Base-by-base conservation (phyloP, 2,113 vertebrate genomes). In the Asarcornis scutulata region DNA sequence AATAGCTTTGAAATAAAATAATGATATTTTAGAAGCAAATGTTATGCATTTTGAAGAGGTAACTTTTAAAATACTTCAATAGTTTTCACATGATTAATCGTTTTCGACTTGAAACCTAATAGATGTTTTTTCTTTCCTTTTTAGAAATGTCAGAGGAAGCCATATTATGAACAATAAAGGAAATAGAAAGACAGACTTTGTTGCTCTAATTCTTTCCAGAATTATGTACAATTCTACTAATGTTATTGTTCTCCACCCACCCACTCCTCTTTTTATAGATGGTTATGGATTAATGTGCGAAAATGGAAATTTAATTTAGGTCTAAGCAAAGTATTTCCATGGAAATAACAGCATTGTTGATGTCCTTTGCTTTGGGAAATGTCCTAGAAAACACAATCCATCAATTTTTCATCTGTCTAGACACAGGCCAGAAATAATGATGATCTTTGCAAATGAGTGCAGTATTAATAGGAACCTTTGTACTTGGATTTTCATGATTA, bases 211-310 rank as follows among this genome's bases (percentile, higher is more conserved):
- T 86, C 72, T 96, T 95, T 96, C 76, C 80, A 97, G 96, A 85
- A 82, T 74, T 95, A 95, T 89, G 83, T 95, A 93, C 96, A 96
- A 96, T 96, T 95, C 97, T 96, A 96, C 94, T 95, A 96, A 89
- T 71, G 60, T 87, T 95, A 91, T 89, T 93, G 73, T 95, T 91
- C 62, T 87, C 10, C 13, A 59, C 66, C 62, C 6, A n/a, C 77
- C 81, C 56, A 48, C 46, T 36, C 53, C 74, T 72, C 85, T 92
- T 95, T 92, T 93, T 93, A 78, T 78, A 93, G 95, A 78, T 36
- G 25, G 73, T 89, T 60, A 60, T 71, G 60, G 88, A 96, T 96
- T 96, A 83, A 96, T 95, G 92, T 95, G 91, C 81, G 46, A 67
- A 96, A 84, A 78, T 93, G 59, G 27, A 88, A 91, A 94, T 92